Percentiles rank a stretch among this genome's conserved stretches.
Evolutionary conservation across 2,113 vertebrate species (phyloP).

Genomic region (Nestor notabilis): DNA sequence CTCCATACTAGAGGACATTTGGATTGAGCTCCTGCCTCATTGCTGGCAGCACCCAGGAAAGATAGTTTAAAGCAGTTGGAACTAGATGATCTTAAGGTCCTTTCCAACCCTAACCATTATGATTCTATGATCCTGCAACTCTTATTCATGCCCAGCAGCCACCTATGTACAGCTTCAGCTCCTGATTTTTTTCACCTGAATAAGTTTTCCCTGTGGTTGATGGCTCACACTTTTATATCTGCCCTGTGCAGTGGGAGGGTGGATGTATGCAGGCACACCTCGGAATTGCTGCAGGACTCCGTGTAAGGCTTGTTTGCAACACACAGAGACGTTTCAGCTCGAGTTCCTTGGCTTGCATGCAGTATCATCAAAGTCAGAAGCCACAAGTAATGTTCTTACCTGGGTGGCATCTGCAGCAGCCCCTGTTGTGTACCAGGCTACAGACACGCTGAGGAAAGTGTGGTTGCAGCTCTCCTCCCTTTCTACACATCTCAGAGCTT

Average conservation of each 20-base stretch:
- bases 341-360: background rate
- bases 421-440: background rate
- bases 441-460: background rate
- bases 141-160: background rate
- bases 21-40: accelerated
- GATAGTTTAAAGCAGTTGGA: background rate
- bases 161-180: background rate
- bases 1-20: background rate
- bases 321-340: background rate
- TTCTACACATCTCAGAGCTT: background rate
- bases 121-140: background rate
- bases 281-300: background rate
- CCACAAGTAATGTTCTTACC: background rate
- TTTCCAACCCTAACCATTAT: background rate
- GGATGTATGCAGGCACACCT: background rate
- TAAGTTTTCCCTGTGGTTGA: background rate
- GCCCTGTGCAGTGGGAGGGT: background rate
- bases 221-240: background rate
- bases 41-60: background rate
- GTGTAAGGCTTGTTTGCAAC: background rate
- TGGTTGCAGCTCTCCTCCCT: background rate
- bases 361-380: background rate
- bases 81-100: background rate
- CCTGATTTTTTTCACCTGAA: background rate
- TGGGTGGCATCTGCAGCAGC: background rate